Base-by-base conservation (phyloP, 2,888 invertebrate species). In the Campopleginae sp. region DNA sequence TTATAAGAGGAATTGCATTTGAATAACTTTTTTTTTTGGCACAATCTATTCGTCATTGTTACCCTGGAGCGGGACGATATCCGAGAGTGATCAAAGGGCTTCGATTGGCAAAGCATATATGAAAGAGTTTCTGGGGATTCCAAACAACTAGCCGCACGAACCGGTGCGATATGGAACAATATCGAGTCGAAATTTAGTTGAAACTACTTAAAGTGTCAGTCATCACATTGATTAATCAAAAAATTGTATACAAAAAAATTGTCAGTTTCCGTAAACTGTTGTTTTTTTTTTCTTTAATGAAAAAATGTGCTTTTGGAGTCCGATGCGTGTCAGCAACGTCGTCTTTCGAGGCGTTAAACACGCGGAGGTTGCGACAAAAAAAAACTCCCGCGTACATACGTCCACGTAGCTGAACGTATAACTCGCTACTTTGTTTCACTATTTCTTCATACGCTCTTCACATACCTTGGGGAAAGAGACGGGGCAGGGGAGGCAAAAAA, bases 361-460 rank as follows among this genome's bases (percentile, higher is more conserved):
- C 48, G 27, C 71, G 27, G 48, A 14, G 48, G 51, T 48, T 70
- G n/a, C n/a, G 44, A 48, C 58, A 33, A 65, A 76, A 76, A 10
- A 14, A 61, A 44, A 42, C 8, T 4, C 6, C 0, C 17, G n/a
- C 23, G 33, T 46, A 33, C 44, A 7, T n/a, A 31, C 31, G 44
- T 33, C 38, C 27, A 12, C n/a, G 8, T 17, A n/a, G 19, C n/a
- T 23, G 61, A 27, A 14, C 33, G 58, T 38, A n/a, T n/a, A 23
- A 44, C 44, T 61, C 19, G 5, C 7, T 38, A 77, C 42, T 66
- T 38, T 51, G 68, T 58, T 70, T 31, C 68, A 19, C 70, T 71
- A 66, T 70, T 79, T 79, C 63, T 70, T 42, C 70, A 27, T 70
- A 27, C n/a, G 70, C n/a, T 66, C 61, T 70, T 61, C 70, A 58